Evolutionary conservation across 2,797 vertebrate genomes (phyloP).

Genomic region (Hafferia zeledoni): DNA sequence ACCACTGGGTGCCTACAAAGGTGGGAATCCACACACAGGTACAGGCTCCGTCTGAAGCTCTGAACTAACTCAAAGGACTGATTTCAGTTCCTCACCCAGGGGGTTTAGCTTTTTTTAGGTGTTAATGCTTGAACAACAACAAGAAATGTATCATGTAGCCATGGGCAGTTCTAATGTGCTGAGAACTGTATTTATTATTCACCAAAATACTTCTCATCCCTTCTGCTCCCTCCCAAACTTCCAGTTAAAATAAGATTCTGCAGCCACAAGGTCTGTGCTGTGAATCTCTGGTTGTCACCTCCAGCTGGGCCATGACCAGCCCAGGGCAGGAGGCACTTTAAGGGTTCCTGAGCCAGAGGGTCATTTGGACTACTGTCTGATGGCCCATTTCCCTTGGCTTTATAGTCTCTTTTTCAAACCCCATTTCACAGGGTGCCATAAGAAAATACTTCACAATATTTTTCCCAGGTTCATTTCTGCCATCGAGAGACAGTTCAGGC

Average conservation of each 20-base stretch:
- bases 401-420: neutral
- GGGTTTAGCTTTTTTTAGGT: neutral
- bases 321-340: neutral
- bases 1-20: neutral
- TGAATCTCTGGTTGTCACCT: neutral
- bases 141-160: neutral
- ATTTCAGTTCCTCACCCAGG: neutral
- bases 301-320: neutral
- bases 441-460: neutral
- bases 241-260: neutral
- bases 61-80: neutral
- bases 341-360: neutral
- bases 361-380: neutral
- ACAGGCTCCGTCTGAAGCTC: neutral
- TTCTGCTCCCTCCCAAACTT: neutral
- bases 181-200: neutral
- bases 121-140: neutral
- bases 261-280: neutral
- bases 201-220: neutral
- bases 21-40: neutral
- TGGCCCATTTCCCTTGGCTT: neutral
- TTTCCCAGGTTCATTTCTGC: neutral
- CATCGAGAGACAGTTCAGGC: neutral
- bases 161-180: neutral
- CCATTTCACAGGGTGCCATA: neutral